Base-by-base conservation (phyloP, 2,797 vertebrate genomes). In the Malurus leucopterus region DNA sequence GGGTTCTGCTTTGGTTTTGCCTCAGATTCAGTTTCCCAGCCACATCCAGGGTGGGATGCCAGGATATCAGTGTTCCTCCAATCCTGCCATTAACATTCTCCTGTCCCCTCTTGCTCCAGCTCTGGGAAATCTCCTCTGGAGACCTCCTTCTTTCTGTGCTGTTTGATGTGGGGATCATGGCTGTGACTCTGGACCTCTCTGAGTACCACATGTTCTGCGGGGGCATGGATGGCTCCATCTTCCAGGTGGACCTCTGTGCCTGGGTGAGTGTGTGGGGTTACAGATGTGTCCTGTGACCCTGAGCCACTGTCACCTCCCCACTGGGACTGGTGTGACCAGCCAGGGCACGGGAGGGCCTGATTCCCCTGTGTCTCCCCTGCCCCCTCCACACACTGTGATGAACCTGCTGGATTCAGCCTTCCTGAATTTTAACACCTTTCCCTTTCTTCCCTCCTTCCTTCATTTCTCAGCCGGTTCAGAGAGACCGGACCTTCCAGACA, bases 171-270 rank as follows among this genome's bases (percentile, higher is more conserved):
- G 97, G 98, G 69, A 97, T 99, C 96, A 98, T 98, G 97, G 98
- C 99, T 0, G 98, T 99, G 96, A 98, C 98, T 80, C 97, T 99
- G 76, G 99, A 99, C 96, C 98, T 99, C 79, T 98, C 98, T 0
- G 99, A 99, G 95, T 98, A 98, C 82, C 98, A 98, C 75, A 96
- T 99, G 88, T 99, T 99, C 95, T 99, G 99, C 0, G 99, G 99
- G 0, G 98, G 98, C 79, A 98, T 98, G 24, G 98, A 99, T 0
- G 99, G 99, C 1, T 98, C 98, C 94, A 98, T 99, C 91, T 99
- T 99, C 96, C 99, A 99, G 94, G 98, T 99, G 6, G 98, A 99
- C 58, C 97, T 99, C 26, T 98, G 96, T 65, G 96, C 97, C 83
- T 98, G 98, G 98, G 99, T 99, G 96, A 98, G 98, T 94, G 50